Base-by-base conservation (phyloP, 2,888 invertebrate species). In the Cosmopolites sordidus region DNA sequence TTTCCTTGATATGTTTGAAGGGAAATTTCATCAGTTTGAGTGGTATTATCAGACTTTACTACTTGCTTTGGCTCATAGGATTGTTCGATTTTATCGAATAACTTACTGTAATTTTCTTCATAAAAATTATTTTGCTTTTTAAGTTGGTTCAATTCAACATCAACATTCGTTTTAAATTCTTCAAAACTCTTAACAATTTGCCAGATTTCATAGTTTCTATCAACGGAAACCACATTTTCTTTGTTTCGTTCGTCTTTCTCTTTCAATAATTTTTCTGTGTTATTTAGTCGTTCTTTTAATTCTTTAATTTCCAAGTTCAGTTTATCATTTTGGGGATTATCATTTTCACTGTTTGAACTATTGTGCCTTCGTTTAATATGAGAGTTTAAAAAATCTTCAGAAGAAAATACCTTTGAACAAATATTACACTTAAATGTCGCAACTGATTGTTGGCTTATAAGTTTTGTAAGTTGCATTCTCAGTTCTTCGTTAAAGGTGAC, bases 321-420 rank as follows among this genome's bases (percentile, higher is more conserved):
- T 67, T 82, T 84, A 38, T 80, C 80, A 1, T 83, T 82, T 11
- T 40, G 15, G 22, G 52, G 49, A 22, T 46, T 50, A 15, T 43
- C 38, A 27, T 6, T 47, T 40, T 50, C 48, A 44, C 50, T 43
- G 43, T 52, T 51, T 22, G 48, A 30, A 17, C 54, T 54, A 2
- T 64, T 67, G 67, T 86, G 86, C 22, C 86, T 75, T 60, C 86
- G 76, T 56, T 76, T 73, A 41, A 83, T 71, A 64, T 86, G 87
- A 40, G 83, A 79, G 67, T 77, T 78, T 53, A 84, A 74, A 67
- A 82, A 86, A 51, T 81, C 76, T 63, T 83, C 79, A 56, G 83
- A 80, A 43, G 83, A 71, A 67, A 86, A 86, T 6, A 80, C 78
- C 72, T 86, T 87, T n/a, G 80, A 78, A 63, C 87, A 87, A 64